Conservation (phyloP, 2,797 vertebrate species). For the Hoplostethus atlanticus region DNA sequence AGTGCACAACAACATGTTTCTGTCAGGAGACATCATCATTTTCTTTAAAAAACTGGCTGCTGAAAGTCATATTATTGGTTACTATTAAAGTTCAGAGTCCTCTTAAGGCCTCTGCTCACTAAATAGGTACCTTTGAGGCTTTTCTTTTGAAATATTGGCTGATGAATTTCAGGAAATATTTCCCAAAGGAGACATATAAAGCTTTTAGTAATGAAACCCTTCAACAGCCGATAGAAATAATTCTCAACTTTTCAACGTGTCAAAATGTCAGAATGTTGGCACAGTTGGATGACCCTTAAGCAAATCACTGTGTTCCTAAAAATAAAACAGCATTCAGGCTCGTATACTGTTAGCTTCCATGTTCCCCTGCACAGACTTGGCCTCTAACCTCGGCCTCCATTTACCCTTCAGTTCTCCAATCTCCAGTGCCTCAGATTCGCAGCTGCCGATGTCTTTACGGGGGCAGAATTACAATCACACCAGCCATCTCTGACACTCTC, state of each 20-base stretch:
- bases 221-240: not conserved
- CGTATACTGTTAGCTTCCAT: not conserved
- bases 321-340: not conserved
- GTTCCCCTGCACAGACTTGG: not conserved
- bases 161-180: not conserved
- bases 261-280: not conserved
- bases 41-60: too few species aligned
- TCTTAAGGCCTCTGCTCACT: not conserved
- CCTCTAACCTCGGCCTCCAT: not conserved
- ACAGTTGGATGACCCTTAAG: not conserved
- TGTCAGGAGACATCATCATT: too few species aligned
- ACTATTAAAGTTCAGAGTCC: not conserved
- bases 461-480: not conserved
- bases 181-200: not conserved
- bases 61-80: too few species aligned
- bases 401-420: not conserved
- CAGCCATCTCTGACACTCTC: conserved; percentile 6
- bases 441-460: not conserved
- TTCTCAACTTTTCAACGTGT: not conserved
- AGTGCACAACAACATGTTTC: not conserved
- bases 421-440: not conserved
- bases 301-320: not conserved
- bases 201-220: not conserved
- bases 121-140: not conserved
- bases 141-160: not conserved